Conservation (phyloP, 2,797 vertebrate genomes). For the Cuniculus paca region DNA sequence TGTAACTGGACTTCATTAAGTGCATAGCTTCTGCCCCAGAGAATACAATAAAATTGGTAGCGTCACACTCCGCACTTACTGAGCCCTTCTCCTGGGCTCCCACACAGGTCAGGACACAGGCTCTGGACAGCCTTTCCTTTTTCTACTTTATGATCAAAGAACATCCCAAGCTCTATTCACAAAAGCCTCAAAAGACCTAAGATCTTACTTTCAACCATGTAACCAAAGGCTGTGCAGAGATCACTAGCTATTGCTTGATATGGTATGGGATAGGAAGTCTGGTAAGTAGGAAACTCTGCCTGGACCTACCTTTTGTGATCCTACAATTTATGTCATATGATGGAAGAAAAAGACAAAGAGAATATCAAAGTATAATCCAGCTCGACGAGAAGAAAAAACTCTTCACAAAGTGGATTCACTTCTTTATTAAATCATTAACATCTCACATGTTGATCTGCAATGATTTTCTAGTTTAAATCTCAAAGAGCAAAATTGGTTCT, state of each 20-base stretch:
- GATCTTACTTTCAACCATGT: background rate
- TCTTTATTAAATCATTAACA: background rate
- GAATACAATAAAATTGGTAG: background rate
- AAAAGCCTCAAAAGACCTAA: background rate
- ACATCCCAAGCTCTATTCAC: background rate
- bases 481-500: background rate
- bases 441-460: background rate
- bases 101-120: too few relatives aligned
- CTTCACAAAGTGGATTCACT: background rate
- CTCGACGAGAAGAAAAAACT: background rate
- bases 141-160: background rate
- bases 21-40: background rate
- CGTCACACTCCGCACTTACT: background rate
- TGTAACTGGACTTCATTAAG: background rate
- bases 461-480: background rate
- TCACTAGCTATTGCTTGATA: background rate
- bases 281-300: background rate
- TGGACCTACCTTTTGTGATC: background rate
- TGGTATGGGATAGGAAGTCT: background rate
- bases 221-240: background rate
- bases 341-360: background rate
- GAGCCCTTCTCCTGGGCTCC: background rate
- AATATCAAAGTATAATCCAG: background rate
- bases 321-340: background rate
- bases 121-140: background rate